Base-by-base conservation (phyloP, 1,140 invertebrate species). In the Ips nitidus region DNA sequence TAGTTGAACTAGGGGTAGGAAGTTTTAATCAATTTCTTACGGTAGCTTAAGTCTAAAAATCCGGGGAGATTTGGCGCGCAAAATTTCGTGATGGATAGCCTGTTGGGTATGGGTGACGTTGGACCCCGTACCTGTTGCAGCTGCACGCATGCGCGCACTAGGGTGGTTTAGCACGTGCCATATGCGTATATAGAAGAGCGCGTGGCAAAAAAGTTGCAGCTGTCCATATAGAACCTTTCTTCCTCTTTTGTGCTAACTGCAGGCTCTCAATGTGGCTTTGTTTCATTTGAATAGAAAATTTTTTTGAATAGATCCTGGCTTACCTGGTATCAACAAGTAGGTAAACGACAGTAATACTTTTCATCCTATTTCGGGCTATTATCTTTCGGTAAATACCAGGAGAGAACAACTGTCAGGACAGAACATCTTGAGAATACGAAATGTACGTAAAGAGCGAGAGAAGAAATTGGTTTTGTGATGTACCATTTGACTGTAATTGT, bases 281-380 rank as follows among this genome's bases (percentile, higher is more conserved):
- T 66, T 58, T 66, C 53, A 40, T 57, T 65, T 66, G 36, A 2
- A 42, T 53, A 57, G 52, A 38, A 66, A 41, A 22, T 36, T 57
- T 57, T 38, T 43, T 66, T 66, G 36, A 41, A 66, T 56, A 58
- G 53, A 58, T 66, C 64, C 64, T 3, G 38, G 64, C 58, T 57
- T 66, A 66, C 64, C 64, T 66, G 64, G 64, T 57, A 66, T 66
- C 64, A 57, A 66, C 64, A 66, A 66, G 64, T 66, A 58, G 64
- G 64, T 66, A 22, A 22, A 22, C 22, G 22, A 22, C 22, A 22
- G 22, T 22, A 66, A 66, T 66, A 66, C 64, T 57, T 66, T 66
- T 37, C 56, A 65, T 65, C 40, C 61, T 50, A 6, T 50, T 36
- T 62, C 52, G 52, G 39, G 38, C 62, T 64, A 42, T 42, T 42